Evolutionary conservation across 92 coral and sea anemone species (phyloP).

Genomic region (Desmophyllum pertusum): DNA sequence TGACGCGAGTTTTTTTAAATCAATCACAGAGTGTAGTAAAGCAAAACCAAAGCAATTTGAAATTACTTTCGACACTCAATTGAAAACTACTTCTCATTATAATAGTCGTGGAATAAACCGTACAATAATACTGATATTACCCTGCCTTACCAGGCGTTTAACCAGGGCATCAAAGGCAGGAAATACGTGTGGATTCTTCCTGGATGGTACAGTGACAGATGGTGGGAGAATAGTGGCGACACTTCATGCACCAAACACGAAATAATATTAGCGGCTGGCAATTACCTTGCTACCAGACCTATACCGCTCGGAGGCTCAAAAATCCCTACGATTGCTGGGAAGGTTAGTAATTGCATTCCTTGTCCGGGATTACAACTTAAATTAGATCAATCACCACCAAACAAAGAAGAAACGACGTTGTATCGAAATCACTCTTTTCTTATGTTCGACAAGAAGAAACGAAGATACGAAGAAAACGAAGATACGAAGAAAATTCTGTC

Average conservation of each 20-base stretch:
- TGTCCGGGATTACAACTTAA: background rate
- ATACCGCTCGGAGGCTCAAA: slow-evolving; percentile 46
- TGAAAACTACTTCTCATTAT: too few species aligned
- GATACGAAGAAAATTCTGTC: too few species aligned
- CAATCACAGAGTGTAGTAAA: too few species aligned
- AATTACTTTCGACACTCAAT: too few species aligned
- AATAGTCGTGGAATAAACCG: too few species aligned
- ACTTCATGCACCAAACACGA: slow-evolving; percentile 56
- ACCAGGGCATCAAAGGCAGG: slow-evolving; percentile 61
- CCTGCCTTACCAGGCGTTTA: slow-evolving; percentile 56
- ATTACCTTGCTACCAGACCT: slow-evolving; percentile 68
- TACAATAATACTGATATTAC: background rate
- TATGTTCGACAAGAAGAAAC: too few species aligned
- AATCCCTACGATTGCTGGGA: slow-evolving; percentile 43
- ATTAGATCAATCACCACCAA: background rate
- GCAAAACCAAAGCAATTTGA: too few species aligned
- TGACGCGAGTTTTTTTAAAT: too few species aligned
- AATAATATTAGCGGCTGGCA: slow-evolving; percentile 50
- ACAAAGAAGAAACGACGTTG: background rate
- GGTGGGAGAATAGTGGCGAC: slow-evolving; percentile 55
- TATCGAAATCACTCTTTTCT: background rate
- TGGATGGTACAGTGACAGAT: slow-evolving; percentile 76
- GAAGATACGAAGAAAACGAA: too few species aligned
- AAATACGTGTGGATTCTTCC: slow-evolving; percentile 81
- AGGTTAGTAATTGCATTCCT: slow-evolving; percentile 22